Evolutionary conservation across 1,140 invertebrate genomes (phyloP).

Genomic region (Scaptodrosophila lebanonensis): DNA sequence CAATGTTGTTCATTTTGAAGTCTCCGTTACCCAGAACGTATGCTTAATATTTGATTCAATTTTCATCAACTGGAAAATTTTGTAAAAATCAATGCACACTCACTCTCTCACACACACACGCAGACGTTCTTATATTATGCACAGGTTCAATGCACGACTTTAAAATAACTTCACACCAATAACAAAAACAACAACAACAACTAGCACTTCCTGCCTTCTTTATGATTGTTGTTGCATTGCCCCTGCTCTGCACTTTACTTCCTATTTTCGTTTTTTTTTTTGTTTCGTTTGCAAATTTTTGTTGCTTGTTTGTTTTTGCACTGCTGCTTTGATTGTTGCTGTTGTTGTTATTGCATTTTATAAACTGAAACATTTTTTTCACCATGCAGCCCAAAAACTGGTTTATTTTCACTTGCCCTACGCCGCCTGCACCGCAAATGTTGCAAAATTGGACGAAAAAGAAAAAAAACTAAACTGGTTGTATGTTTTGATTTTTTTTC

Average conservation of each 20-base stretch:
- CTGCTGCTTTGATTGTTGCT: no score
- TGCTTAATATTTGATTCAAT: constrained; percentile 65
- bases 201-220: constrained; percentile 60
- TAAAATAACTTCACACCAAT: constrained; percentile 19
- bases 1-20: no score
- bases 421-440: constrained; percentile 37
- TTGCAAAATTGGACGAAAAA: no score
- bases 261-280: constrained; percentile 53
- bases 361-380: no score
- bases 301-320: no score
- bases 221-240: constrained; percentile 11
- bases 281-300: constrained; percentile 17
- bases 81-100: constrained; percentile 24
- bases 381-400: constrained; percentile 43
- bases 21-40: no score
- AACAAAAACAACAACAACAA: constrained; percentile 17
- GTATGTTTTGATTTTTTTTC: constrained; percentile 42
- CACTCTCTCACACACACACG: constrained; percentile 2
- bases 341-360: no score
- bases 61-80: no score
- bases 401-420: constrained; percentile 46
- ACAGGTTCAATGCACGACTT: constrained; percentile 32
- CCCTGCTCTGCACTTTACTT: constrained; percentile 41
- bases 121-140: constrained; percentile 4
- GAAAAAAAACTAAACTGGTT: constrained; percentile 47